Evolutionary conservation across 1,140 invertebrate species (phyloP).

Genomic region (Lucilia sericata): DNA sequence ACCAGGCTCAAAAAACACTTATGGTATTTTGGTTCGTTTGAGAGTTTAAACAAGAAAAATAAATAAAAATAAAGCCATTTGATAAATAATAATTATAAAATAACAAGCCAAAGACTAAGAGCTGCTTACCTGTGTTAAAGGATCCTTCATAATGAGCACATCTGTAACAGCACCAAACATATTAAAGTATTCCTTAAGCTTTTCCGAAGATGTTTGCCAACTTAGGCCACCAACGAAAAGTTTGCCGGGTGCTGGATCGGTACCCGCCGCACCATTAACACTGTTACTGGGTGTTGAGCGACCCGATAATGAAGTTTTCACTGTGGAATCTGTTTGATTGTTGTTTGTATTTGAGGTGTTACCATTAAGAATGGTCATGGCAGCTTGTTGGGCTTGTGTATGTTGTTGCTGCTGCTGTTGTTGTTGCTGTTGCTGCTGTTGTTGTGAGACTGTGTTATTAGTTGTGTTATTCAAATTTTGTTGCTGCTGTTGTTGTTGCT

Average conservation of each 20-base stretch:
- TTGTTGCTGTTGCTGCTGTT: slow-evolving; percentile 53
- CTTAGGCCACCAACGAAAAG: slow-evolving; percentile 91
- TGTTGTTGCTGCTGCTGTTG: slow-evolving; percentile 48
- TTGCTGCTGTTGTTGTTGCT: slow-evolving; percentile 49
- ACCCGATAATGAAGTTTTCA: slow-evolving; percentile 73
- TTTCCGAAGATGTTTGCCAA: slow-evolving; percentile 92
- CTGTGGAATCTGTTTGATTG: slow-evolving; percentile 41
- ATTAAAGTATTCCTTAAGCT: slow-evolving; percentile 89
- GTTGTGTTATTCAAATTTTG: slow-evolving; percentile 42
- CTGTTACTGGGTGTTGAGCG: slow-evolving; percentile 77
- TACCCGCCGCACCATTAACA: slow-evolving; percentile 51
- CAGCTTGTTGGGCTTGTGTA: slow-evolving; percentile 56
- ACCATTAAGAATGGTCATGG: slow-evolving; percentile 51
- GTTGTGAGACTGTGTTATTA: slow-evolving; percentile 48
- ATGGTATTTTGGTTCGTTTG: no score
- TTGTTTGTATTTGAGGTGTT: neutral
- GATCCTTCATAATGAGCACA: slow-evolving; percentile 94
- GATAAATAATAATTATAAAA: neutral
- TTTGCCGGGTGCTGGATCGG: slow-evolving; percentile 87
- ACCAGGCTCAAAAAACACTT: neutral
- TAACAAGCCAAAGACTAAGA: slow-evolving; percentile 20
- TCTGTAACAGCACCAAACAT: slow-evolving; percentile 94
- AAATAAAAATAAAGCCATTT: neutral
- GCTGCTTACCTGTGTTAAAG: slow-evolving; percentile 84
- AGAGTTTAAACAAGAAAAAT: neutral